Evolutionary conservation across 2,797 vertebrate species (phyloP).

Genomic region (Pseudochirops cupreus): DNA sequence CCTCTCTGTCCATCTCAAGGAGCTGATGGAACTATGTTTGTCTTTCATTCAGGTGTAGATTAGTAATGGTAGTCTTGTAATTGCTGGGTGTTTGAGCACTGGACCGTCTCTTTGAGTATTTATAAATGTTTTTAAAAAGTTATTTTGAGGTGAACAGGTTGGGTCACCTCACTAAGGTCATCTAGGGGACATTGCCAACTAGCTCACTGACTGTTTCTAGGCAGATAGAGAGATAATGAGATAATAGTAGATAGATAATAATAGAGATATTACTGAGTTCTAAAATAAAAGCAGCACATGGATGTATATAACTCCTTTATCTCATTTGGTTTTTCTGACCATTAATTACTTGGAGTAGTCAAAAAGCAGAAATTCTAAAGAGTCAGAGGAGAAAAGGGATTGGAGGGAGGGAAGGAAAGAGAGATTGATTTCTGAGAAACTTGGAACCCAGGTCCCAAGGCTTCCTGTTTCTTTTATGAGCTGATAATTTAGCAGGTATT

Average conservation of each 20-base stretch:
- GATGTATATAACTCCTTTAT: background rate
- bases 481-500: background rate
- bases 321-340: background rate
- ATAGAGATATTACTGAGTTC: conserved; percentile 5
- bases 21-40: background rate
- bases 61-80: background rate
- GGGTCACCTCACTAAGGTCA: conserved; percentile 37
- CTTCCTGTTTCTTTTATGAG: conserved; percentile 26
- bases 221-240: background rate
- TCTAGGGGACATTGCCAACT: background rate
- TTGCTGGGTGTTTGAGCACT: conserved; percentile 25
- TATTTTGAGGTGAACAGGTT: conserved; percentile 43
- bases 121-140: conserved; percentile 57
- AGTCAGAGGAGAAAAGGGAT: background rate
- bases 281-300: conserved; percentile 36
- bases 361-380: background rate
- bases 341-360: conserved; percentile 16
- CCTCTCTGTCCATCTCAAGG: background rate
- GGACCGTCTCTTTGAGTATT: conserved; percentile 19
- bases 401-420: background rate
- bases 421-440: background rate
- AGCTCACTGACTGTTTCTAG: background rate
- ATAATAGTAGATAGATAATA: background rate
- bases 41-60: background rate
- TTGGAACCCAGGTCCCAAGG: background rate